Evolutionary conservation across 2,113 vertebrate species (phyloP).

Genomic region (Geococcyx californianus): DNA sequence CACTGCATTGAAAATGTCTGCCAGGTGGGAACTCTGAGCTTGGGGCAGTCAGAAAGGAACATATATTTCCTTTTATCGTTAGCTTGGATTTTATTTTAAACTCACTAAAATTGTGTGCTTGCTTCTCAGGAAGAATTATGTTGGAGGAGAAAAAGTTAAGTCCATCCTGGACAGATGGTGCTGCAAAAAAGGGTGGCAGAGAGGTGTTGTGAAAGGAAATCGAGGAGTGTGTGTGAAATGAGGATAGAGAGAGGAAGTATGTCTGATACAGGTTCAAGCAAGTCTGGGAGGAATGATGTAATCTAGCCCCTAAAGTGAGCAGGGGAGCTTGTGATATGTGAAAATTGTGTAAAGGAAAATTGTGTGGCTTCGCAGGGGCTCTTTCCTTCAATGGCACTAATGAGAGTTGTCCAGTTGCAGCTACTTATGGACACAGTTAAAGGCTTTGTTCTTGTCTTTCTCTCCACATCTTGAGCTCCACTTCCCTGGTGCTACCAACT

Average conservation of each 20-base stretch:
- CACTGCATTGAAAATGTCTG: background rate
- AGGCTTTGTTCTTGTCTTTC: background rate
- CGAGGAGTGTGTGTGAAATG: background rate
- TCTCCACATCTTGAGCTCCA: background rate
- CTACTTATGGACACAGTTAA: background rate
- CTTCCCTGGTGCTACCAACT: background rate
- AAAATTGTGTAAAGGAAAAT: background rate
- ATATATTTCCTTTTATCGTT: background rate
- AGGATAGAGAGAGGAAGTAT: background rate
- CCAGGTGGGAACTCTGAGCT: background rate
- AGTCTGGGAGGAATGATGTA: background rate
- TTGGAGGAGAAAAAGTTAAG: background rate
- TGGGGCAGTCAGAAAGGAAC: background rate
- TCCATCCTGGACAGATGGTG: background rate
- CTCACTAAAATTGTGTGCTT: fast-evolving
- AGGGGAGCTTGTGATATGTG: background rate
- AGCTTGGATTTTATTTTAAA: background rate
- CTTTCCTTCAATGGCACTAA: background rate
- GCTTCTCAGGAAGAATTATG: background rate
- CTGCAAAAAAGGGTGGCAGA: background rate
- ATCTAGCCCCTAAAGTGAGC: background rate
- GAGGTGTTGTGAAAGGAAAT: background rate
- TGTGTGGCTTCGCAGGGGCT: background rate
- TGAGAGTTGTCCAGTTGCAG: background rate
- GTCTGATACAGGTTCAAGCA: background rate